Evolutionary conservation across 2,113 vertebrate genomes (phyloP).

Genomic region (Trichomycterus rosablanca): DNA sequence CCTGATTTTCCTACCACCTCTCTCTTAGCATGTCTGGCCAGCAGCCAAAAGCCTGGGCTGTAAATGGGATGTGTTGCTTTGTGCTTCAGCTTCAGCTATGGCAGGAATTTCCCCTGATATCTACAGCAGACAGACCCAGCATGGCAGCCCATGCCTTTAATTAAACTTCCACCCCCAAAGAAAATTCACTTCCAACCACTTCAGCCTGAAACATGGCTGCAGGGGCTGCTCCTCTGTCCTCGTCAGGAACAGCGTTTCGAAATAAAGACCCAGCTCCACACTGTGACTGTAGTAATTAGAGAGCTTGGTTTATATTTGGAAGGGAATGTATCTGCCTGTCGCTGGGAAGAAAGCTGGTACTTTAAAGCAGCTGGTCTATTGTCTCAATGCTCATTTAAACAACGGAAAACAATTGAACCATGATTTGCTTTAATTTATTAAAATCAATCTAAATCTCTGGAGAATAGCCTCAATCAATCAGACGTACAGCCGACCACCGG

Average conservation of each 20-base stretch:
- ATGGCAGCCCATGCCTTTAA: conserved; percentile 43
- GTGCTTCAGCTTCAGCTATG: conserved; percentile 42
- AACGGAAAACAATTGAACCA: too few species aligned
- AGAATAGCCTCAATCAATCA: neutral
- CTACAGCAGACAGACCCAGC: conserved; percentile 32
- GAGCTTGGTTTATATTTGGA: conserved; percentile 41
- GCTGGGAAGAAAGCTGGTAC: conserved; percentile 18
- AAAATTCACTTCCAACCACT: conserved; percentile 27
- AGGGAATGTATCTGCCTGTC: conserved; percentile 28
- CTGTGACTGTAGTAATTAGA: conserved; percentile 43
- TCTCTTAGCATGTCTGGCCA: conserved; percentile 24
- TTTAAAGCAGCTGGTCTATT: conserved; percentile 1
- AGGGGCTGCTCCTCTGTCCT: conserved; percentile 29
- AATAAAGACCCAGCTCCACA: conserved; percentile 26
- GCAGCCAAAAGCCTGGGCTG: conserved; percentile 28
- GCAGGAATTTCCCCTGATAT: conserved; percentile 50
- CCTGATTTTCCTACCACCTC: conserved; percentile 35
- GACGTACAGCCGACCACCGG: neutral
- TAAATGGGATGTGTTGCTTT: conserved; percentile 46
- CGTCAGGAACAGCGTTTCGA: conserved; percentile 17
- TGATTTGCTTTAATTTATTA: too few species aligned
- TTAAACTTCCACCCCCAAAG: conserved; percentile 39
- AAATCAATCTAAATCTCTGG: neutral
- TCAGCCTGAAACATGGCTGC: conserved; percentile 18
- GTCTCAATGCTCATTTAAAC: too few species aligned